Percentiles rank a stretch among this genome's conserved stretches.
Evolutionary conservation across 35 echinoderm and acorn worm species (phyloP).

Genomic region (Holothuria glaberrima): DNA sequence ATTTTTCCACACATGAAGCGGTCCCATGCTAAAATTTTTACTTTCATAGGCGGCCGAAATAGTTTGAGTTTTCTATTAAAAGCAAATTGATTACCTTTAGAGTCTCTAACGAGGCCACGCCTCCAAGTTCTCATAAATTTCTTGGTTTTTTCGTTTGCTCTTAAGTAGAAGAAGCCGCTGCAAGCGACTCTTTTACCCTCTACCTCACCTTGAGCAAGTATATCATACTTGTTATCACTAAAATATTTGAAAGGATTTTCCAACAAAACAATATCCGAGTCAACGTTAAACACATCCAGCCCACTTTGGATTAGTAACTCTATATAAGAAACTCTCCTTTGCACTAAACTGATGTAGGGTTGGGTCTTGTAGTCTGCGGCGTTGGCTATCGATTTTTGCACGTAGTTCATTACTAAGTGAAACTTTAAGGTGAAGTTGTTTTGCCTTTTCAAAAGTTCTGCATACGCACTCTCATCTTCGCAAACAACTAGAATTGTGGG

Average conservation of each 20-base stretch:
- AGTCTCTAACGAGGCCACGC: neutral
- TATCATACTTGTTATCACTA: neutral
- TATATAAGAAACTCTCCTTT: conserved; percentile 31
- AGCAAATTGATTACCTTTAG: neutral
- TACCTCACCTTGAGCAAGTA: neutral
- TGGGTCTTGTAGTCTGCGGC: neutral
- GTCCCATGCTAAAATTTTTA: neutral
- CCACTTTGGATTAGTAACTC: neutral
- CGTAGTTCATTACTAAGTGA: neutral
- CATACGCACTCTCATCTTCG: conserved; percentile 1
- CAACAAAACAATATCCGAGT: conserved; percentile 31
- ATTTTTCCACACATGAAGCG: neutral
- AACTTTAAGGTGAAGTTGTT: neutral
- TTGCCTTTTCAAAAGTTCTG: neutral
- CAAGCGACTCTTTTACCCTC: neutral
- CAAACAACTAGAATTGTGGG: conserved; percentile 10
- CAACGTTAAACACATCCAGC: conserved; percentile 10
- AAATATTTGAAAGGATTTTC: conserved; percentile 29
- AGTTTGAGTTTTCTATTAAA: neutral
- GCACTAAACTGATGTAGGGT: neutral
- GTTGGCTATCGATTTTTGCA: neutral
- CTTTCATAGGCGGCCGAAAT: neutral
- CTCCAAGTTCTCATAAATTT: neutral
- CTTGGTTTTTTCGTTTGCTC: neutral
- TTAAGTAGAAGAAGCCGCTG: neutral